Percentiles rank a stretch among this genome's conserved stretches.
Conservation (phyloP, 2,113 vertebrate genomes). For the Gulo gulo region DNA sequence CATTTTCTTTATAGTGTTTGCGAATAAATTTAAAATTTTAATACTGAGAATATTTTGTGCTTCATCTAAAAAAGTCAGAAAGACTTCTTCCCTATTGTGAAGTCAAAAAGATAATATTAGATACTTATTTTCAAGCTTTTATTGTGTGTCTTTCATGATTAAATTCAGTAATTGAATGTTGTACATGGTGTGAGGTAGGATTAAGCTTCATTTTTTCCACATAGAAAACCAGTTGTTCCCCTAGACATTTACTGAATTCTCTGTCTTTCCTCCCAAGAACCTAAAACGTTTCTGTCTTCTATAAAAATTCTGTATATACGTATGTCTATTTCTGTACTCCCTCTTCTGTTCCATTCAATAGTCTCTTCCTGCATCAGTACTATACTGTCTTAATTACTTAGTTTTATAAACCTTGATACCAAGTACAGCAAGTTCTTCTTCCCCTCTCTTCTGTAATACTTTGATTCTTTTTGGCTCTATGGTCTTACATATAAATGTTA, state of each 20-base stretch:
- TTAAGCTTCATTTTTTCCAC: not conserved
- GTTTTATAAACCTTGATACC: not conserved
- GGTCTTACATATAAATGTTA: not conserved
- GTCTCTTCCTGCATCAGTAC: not conserved
- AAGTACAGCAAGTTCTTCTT: not conserved
- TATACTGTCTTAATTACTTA: not conserved
- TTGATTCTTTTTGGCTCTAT: not conserved
- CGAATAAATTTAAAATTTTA: not conserved
- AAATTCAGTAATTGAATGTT: not conserved
- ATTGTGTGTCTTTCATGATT: not conserved
- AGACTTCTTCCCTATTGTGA: not conserved
- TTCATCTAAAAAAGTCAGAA: not conserved
- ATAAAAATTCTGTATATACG: not conserved
- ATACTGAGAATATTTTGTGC: not conserved
- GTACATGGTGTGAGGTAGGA: not conserved
- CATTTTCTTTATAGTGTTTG: not conserved
- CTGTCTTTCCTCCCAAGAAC: not conserved
- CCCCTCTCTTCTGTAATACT: not conserved
- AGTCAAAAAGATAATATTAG: not conserved
- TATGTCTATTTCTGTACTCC: not conserved
- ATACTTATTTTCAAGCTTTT: not conserved
- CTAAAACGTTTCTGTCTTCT: not conserved
- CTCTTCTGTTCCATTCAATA: not conserved
- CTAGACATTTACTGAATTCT: not conserved
- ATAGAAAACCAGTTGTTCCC: not conserved